Evolutionary conservation across 1,140 invertebrate species (phyloP), one percentile per base, ranked within the genome.

Genomic region (Drosophila ananassae): DNA sequence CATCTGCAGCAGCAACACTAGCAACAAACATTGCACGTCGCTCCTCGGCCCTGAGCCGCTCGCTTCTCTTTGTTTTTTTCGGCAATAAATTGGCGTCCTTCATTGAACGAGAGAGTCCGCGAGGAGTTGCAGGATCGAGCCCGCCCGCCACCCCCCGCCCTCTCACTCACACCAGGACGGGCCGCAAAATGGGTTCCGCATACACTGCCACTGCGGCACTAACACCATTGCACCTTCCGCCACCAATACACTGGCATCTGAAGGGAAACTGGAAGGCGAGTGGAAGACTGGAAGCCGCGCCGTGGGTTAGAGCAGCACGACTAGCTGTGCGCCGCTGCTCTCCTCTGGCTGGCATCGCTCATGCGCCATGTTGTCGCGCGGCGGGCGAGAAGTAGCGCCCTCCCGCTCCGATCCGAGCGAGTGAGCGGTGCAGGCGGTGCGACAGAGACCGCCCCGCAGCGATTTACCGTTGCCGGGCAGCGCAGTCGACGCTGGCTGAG

Each of bases 51-150:
- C 32, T 34, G 32, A 2, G 54, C 17, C 10, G 39, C n/a, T 41
- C 39, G 39, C 6, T 44, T 44, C 17, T 44, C 48, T 73, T 57
- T 62, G 62, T 62, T 67, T 72, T 79, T 72, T 72, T 61, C 3
- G 25, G 58, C 66, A 77, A 90, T 91, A 91, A 91, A 91, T 91
- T 91, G 89, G 89, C 89, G 76, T 91, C 79, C 89, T 91, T 90
- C 89, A 91, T 91, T 85, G 76, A 91, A 81, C 66, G 56, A 75
- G 74, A 57, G 72, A 58, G 46, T 58, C 60, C 53, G 34, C 34
- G 34, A 4, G n/a, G 41, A 21, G 41, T 44, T 44, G 4, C 41
- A 47, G 44, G 44, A 47, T 47, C 44, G 21, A 13, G 41, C 13
- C 5, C 9, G 2, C 2, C 21, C 50, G 34, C 30, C 37, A 28